Percentiles rank a stretch among this genome's conserved stretches.
Evolutionary conservation across 2,888 invertebrate genomes (phyloP).

Genomic region (Eupithecia exiguata): DNA sequence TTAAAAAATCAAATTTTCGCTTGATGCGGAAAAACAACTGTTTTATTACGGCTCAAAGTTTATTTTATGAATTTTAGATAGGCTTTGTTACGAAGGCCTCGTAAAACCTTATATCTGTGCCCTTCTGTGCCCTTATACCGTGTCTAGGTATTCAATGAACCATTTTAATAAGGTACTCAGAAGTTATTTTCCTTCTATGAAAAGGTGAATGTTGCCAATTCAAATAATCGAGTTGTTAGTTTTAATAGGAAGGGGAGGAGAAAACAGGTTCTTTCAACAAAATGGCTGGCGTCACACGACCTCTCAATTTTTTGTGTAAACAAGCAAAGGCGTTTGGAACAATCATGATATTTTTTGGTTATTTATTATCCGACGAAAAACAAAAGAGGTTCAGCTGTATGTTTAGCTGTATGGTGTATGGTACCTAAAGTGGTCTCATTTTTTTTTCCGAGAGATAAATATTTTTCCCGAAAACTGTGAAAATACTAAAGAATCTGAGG

Average conservation of each 20-base stretch:
- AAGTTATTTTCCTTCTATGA: conserved; percentile 11
- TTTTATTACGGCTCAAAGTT: conserved; percentile 33
- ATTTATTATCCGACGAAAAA: too few species aligned
- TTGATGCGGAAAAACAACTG: conserved; percentile 28
- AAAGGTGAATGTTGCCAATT: conserved; percentile 10
- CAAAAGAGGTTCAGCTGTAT: too few species aligned
- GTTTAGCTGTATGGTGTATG: too few species aligned
- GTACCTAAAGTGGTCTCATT: too few species aligned
- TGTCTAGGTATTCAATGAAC: conserved; percentile 31
- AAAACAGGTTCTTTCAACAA: neutral
- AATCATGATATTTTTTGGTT: neutral
- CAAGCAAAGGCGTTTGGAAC: neutral
- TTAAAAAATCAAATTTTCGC: conserved; percentile 9
- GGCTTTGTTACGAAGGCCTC: conserved; percentile 32
- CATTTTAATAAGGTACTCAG: conserved; percentile 21
- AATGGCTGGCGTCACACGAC: neutral
- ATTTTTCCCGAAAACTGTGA: too few species aligned
- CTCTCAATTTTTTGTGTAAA: neutral
- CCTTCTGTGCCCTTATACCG: conserved; percentile 22
- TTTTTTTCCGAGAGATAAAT: too few species aligned
- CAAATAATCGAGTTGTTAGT: conserved; percentile 18
- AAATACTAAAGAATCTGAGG: too few species aligned
- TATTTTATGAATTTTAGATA: conserved; percentile 39
- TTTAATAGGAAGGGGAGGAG: neutral
- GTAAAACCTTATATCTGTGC: conserved; percentile 39